These are phyloP conservation scores for Pemphigus obesinymphae DNA, from an alignment of 1,140 invertebrate species.

Conservation along the genomic window DNA sequence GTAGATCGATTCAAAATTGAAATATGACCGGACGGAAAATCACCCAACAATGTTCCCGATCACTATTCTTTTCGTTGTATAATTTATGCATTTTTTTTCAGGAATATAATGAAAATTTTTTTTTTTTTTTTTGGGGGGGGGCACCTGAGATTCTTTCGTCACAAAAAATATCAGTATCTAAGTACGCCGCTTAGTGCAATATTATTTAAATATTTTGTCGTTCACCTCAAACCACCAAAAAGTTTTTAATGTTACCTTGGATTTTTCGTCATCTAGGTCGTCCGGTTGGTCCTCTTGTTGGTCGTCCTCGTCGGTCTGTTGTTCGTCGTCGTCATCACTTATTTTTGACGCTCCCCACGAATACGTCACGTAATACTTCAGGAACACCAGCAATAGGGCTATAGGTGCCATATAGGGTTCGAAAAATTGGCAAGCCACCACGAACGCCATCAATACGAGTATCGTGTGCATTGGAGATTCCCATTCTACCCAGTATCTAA, in stretches of 20 bases:
- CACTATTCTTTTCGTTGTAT: too few species aligned
- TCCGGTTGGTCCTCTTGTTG: slow-evolving; percentile 69
- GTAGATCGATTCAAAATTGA: too few species aligned
- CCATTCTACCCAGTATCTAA: slow-evolving; percentile 94
- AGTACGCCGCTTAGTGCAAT: too few species aligned
- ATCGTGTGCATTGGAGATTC: slow-evolving; percentile 85
- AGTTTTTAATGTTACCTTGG: slow-evolving; percentile 56
- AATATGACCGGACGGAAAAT: too few species aligned
- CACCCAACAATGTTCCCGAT: too few species aligned
- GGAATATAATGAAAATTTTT: too few species aligned
- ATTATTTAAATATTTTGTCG: too few species aligned
- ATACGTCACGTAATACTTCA: slow-evolving; percentile 63
- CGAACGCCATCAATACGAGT: slow-evolving; percentile 77
- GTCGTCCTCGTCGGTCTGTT: slow-evolving; percentile 53
- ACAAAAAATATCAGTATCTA: too few species aligned
- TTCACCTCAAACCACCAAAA: too few species aligned
- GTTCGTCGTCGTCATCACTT: slow-evolving; percentile 46
- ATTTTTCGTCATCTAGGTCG: slow-evolving; percentile 72
- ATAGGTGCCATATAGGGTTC: slow-evolving; percentile 84
- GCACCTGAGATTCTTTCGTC: too few species aligned
- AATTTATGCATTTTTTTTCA: too few species aligned
- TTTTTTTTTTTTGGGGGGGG: too few species aligned
- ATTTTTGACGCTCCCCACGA: background rate
- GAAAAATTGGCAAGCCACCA: slow-evolving; percentile 76
- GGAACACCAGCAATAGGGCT: slow-evolving; percentile 68